A percentile compares a stretch with the other conserved stretches of the same genome.
These are phyloP conservation scores for Tribolium castaneum DNA, from an alignment of 1,140 invertebrate species.

Conservation along the genomic window DNA sequence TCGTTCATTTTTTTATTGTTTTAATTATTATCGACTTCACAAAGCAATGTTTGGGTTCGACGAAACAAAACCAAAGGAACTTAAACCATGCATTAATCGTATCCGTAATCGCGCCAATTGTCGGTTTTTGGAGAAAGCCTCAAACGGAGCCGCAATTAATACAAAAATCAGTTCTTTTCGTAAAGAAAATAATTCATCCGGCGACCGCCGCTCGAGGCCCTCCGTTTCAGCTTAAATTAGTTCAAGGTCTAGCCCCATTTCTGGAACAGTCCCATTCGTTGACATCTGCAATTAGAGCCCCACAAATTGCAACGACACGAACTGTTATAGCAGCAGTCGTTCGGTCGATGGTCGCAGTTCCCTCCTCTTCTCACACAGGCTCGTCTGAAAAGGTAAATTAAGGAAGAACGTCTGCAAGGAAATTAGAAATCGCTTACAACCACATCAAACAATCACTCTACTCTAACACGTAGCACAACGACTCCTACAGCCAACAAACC, in stretches of 20 bases:
- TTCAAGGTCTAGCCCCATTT: conserved; percentile 79
- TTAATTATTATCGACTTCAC: conserved; percentile 20
- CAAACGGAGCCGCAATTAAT: conserved; percentile 33
- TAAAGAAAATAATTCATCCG: conserved; percentile 26
- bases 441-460: conserved; percentile 44
- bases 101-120: conserved; percentile 29
- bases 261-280: conserved; percentile 89
- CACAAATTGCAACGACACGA: conserved; percentile 91
- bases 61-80: conserved; percentile 3
- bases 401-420: conserved; percentile 83
- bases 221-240: background rate
- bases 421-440: conserved; percentile 62
- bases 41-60: conserved; percentile 8
- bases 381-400: conserved; percentile 88
- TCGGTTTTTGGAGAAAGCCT: conserved; percentile 28
- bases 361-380: conserved; percentile 83
- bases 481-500: conserved; percentile 1
- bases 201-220: conserved; percentile 3
- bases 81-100: conserved; percentile 23
- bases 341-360: conserved; percentile 85
- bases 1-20: conserved; percentile 29
- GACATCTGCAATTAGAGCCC: conserved; percentile 91
- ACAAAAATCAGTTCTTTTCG: conserved; percentile 53
- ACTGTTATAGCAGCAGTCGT: conserved; percentile 87
- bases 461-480: conserved; percentile 24